These are phyloP conservation scores for Anoplopoma fimbria DNA, from an alignment of 2,113 vertebrate species.

Conservation along the genomic window DNA sequence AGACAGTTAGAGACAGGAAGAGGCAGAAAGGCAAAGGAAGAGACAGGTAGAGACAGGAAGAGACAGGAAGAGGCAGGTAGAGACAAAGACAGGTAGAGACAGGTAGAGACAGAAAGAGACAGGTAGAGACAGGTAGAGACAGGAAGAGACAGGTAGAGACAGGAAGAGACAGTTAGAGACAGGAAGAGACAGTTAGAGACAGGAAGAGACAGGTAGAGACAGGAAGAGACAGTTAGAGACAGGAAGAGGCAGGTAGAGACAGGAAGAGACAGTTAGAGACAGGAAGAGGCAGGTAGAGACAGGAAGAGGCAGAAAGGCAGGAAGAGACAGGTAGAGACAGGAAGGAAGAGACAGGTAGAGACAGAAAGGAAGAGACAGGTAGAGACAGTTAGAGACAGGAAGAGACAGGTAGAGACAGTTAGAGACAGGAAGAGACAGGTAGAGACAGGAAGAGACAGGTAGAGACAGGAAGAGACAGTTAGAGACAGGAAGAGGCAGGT, in stretches of 20 bases:
- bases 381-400: neutral
- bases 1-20: too few species aligned
- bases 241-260: too few species aligned
- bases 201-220: neutral
- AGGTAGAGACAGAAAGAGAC: neutral
- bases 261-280: neutral
- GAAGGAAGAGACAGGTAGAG: neutral
- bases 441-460: neutral
- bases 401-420: neutral
- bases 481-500: too few species aligned
- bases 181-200: too few species aligned
- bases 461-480: neutral
- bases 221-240: neutral
- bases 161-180: neutral
- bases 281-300: neutral
- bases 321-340: too few species aligned
- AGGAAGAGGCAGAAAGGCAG: too few species aligned
- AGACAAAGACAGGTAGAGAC: too few species aligned
- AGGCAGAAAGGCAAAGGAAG: neutral
- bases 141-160: neutral
- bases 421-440: neutral
- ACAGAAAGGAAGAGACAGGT: neutral
- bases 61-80: too few species aligned
- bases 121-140: too few species aligned
- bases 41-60: neutral